Percentiles rank a stretch among this genome's conserved stretches.
Evolutionary conservation across 2,113 vertebrate species (phyloP).

Genomic region (Corydoras sp.): DNA sequence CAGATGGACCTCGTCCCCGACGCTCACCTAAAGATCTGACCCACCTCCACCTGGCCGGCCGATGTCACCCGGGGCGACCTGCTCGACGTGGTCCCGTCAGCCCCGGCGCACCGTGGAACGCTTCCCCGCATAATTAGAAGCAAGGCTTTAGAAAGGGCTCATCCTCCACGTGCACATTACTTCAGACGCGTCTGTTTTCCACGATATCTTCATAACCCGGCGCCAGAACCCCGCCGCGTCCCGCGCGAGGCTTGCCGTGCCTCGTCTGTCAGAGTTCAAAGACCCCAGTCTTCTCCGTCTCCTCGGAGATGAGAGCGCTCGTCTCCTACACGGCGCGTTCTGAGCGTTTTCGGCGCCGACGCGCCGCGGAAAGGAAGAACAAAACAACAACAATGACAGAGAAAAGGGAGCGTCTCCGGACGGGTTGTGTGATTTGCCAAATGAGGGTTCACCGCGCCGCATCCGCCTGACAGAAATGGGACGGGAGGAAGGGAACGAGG

Average conservation of each 20-base stretch:
- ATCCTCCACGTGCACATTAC: constrained; percentile 30
- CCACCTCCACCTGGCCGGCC: too few relatives aligned
- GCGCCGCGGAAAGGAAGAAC: background rate
- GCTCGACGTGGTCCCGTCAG: too few relatives aligned
- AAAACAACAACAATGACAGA: constrained; percentile 23
- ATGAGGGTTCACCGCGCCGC: constrained; percentile 45
- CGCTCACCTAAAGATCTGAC: too few relatives aligned
- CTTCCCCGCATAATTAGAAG: background rate
- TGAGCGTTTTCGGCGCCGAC: constrained; percentile 1
- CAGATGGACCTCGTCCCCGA: too few relatives aligned
- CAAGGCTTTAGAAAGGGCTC: constrained; percentile 22
- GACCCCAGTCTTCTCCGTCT: background rate
- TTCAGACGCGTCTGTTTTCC: constrained; percentile 14
- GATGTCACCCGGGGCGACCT: too few relatives aligned
- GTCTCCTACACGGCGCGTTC: background rate
- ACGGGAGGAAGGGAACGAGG: constrained; percentile 45
- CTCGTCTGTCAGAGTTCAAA: constrained; percentile 18
- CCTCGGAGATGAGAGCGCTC: background rate
- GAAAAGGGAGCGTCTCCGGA: background rate
- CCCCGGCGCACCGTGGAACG: too few relatives aligned
- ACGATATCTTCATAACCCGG: constrained; percentile 30
- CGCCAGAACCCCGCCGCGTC: constrained; percentile 10
- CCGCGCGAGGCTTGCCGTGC: constrained; percentile 7
- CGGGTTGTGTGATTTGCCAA: constrained; percentile 40
- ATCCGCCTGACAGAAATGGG: constrained; percentile 49